A percentile compares a stretch with the other conserved stretches of the same genome.
Evolutionary conservation across 1,140 invertebrate genomes (phyloP).

Genomic region (Apis florea): DNA sequence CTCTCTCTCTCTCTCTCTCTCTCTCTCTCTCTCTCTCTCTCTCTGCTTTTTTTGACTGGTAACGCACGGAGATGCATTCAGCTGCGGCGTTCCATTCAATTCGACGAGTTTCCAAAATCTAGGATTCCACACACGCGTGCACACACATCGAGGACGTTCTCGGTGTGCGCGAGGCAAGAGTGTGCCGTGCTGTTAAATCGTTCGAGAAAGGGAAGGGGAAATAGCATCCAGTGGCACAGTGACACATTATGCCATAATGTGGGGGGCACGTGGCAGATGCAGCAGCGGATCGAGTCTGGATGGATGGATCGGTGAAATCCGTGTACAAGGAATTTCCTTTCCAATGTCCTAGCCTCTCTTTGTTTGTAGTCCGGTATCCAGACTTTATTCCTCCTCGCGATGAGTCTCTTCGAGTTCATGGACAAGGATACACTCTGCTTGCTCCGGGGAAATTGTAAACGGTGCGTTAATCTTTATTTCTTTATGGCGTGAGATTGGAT

Average conservation of each 20-base stretch:
- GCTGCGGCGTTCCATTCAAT: slow-evolving; percentile 71
- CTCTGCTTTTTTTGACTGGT: background rate
- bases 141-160: background rate
- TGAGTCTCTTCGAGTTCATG: no score
- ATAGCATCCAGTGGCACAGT: slow-evolving; percentile 73
- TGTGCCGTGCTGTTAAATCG: slow-evolving; percentile 57
- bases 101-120: slow-evolving; percentile 74
- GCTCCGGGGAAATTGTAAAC: no score
- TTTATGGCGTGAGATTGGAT: no score
- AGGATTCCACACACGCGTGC: slow-evolving; percentile 69
- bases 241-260: slow-evolving; percentile 78
- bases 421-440: no score
- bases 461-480: no score
- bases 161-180: slow-evolving; percentile 45
- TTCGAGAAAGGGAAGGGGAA: slow-evolving; percentile 46
- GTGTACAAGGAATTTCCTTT: slow-evolving; percentile 37
- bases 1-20: slow-evolving; percentile 14
- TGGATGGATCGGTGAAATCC: slow-evolving; percentile 53
- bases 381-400: background rate
- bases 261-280: slow-evolving; percentile 77
- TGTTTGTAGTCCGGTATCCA: no score
- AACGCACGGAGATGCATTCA: slow-evolving; percentile 71
- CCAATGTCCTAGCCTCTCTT: background rate
- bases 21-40: slow-evolving; percentile 25
- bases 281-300: slow-evolving; percentile 67